Evolutionary conservation across 2,797 vertebrate species (phyloP).

Genomic region (Florisuga fusca): DNA sequence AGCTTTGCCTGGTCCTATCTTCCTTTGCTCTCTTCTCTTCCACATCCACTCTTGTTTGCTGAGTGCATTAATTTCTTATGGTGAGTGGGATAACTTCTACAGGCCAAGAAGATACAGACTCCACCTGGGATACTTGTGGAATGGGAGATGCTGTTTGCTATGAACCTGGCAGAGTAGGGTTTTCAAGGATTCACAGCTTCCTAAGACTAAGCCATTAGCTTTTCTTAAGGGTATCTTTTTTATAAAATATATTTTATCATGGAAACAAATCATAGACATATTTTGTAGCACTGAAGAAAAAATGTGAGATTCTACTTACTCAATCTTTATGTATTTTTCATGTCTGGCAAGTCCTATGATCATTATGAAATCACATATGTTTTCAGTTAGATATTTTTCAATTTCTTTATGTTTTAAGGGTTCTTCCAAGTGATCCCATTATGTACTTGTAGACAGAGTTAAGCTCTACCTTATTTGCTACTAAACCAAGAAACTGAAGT

Average conservation of each 20-base stretch:
- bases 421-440: constrained; percentile 9
- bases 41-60: neutral
- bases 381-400: neutral
- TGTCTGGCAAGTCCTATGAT: neutral
- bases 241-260: neutral
- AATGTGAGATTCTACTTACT: neutral
- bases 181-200: neutral
- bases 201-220: neutral
- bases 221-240: neutral
- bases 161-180: neutral
- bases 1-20: neutral
- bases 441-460: neutral
- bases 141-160: neutral
- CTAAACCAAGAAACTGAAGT: constrained; percentile 37
- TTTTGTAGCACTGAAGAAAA: neutral
- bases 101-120: neutral
- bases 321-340: neutral
- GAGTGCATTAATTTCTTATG: neutral
- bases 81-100: neutral
- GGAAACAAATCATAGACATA: neutral
- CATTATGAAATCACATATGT: neutral
- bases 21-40: neutral
- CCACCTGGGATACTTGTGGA: neutral
- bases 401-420: neutral
- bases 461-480: constrained; percentile 26